Evolutionary conservation across 2,113 vertebrate species (phyloP), one percentile per base, ranked within the genome.

Genomic region (Chauna torquata): DNA sequence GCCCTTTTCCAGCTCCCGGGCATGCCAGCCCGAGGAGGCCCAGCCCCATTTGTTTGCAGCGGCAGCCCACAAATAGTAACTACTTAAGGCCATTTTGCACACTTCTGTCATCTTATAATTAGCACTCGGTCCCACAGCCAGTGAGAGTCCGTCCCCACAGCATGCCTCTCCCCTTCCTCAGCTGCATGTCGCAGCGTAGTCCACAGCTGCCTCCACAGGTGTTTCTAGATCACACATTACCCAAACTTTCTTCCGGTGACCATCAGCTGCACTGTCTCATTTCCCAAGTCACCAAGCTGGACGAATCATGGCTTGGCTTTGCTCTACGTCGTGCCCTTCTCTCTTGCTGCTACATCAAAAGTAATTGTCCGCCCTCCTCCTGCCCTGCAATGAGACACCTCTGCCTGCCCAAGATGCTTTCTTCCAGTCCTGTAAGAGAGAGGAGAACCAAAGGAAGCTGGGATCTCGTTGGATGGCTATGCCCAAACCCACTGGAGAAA

Each of bases 61-160:
- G 65, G 55, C 91, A 96, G 84, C 54, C 84, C 70, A 66, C 0
- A 5, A 96, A 89, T 58, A 79, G 61, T 34, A 92, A 87, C 2
- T 22, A 69, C 81, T 79, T 82, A 55, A 89, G 86, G 86, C 36
- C 54, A 36, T 91, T 95, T 94, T 82, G 54, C 66, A 82, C 58
- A 55, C 28, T 89, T 74, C 71, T 55, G n/a, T 90, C 78, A 62
- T 74, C 81, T 91, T 92, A 11, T 12, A 92, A 90, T 72, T 84
- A 55, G 8, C 58, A 22, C 86, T 87, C 13, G n/a, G 30, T 62
- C 91, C 82, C 0, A 2, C 38, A 55, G 25, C 3, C 75, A 12
- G 50, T 28, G 55, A 81, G 62, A 57, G 54, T 12, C 40, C 47
- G 40, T 34, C 18, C 45, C 34, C 11, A 12, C 2, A 6, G 16